These are phyloP conservation scores for Oasisia sp. DNA, from an alignment of 2,888 invertebrate genomes.

Conservation along the genomic window DNA sequence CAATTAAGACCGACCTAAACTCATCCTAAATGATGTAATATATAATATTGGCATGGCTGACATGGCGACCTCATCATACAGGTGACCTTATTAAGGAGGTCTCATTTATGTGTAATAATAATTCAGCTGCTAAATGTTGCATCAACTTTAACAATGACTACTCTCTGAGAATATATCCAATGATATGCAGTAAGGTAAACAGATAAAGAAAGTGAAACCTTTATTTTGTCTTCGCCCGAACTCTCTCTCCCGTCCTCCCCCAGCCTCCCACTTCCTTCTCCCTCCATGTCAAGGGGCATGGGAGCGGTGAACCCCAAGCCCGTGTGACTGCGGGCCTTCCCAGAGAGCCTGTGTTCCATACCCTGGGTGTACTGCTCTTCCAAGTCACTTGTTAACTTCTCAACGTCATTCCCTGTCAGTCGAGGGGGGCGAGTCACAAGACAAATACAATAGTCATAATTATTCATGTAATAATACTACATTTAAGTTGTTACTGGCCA, in stretches of 20 bases:
- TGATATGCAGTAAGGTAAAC: background rate
- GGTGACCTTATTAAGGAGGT: too few species aligned
- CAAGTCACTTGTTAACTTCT: constrained; percentile 43
- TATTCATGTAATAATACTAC: too few species aligned
- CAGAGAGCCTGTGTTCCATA: constrained; percentile 53
- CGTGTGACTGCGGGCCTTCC: constrained; percentile 50
- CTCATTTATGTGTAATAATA: background rate
- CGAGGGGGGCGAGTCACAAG: background rate
- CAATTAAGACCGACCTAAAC: too few species aligned
- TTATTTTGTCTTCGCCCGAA: background rate
- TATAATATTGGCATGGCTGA: too few species aligned
- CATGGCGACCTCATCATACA: too few species aligned
- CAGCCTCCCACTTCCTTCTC: background rate
- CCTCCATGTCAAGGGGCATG: background rate
- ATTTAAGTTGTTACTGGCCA: too few species aligned
- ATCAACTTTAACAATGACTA: background rate
- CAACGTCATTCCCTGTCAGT: constrained; percentile 35
- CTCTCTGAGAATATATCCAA: background rate
- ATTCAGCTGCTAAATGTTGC: background rate
- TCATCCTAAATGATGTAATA: too few species aligned
- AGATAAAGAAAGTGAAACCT: background rate
- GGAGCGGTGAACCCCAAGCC: constrained; percentile 56
- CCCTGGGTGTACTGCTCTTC: constrained; percentile 60
- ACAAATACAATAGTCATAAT: background rate
- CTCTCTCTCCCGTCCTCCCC: background rate